These are phyloP conservation scores for Drosophila pectinifera DNA, from an alignment of 1,140 invertebrate species.

Conservation along the genomic window DNA sequence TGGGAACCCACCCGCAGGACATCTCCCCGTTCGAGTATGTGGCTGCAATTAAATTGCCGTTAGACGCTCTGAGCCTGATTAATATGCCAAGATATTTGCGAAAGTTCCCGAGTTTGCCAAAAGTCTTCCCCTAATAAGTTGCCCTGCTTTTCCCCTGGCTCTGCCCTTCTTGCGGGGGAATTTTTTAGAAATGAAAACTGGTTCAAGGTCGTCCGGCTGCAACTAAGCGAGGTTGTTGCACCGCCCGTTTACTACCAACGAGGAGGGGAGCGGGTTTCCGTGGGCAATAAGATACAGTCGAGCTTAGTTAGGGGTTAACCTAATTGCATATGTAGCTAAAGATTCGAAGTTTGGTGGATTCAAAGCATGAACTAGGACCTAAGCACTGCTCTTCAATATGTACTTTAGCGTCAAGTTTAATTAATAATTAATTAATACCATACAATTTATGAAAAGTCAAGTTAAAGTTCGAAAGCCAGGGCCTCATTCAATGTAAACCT, in stretches of 20 bases:
- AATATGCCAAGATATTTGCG: constrained; percentile 50
- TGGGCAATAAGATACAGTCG: constrained; percentile 18
- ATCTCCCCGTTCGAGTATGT: constrained; percentile 27
- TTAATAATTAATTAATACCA: no score
- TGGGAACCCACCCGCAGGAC: constrained; percentile 10
- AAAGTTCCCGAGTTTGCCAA: constrained; percentile 23
- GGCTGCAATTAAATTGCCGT: constrained; percentile 66
- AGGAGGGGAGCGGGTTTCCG: background rate
- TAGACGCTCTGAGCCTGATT: constrained; percentile 58
- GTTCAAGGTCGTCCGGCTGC: constrained; percentile 72
- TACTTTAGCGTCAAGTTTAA: no score
- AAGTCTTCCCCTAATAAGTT: constrained; percentile 46
- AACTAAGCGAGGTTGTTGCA: constrained; percentile 78
- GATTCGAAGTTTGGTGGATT: no score
- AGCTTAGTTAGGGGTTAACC: background rate
- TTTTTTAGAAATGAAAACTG: constrained; percentile 69
- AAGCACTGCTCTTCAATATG: no score
- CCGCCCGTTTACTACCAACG: constrained; percentile 24
- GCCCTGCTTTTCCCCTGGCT: constrained; percentile 8
- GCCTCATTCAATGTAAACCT: background rate
- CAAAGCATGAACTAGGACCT: no score
- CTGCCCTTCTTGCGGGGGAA: constrained; percentile 7
- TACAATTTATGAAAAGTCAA: no score
- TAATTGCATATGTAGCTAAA: no score
- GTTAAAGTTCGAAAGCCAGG: no score